Evolutionary conservation across 2,888 invertebrate genomes (phyloP).

Genomic region (Linyphia triangularis): DNA sequence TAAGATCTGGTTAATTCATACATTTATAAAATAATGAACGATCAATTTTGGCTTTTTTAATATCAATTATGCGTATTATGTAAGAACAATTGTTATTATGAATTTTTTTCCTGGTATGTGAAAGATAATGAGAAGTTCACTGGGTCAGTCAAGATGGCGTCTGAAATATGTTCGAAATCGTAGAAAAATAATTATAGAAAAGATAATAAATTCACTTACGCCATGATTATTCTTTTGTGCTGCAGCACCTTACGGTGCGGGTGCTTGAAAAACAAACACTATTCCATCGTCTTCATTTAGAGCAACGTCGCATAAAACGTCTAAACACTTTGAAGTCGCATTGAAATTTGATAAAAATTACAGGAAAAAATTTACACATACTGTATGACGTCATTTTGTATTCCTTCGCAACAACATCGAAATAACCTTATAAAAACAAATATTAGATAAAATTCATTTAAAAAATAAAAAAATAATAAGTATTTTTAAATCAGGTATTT

Average conservation of each 20-base stretch:
- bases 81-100: too few species aligned
- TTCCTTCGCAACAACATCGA: conserved; percentile 1
- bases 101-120: background rate
- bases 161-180: background rate
- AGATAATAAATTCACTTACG: conserved; percentile 49
- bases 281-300: conserved; percentile 51
- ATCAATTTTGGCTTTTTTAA: too few species aligned
- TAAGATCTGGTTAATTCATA: too few species aligned
- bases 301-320: background rate
- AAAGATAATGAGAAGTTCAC: background rate
- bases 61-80: too few species aligned
- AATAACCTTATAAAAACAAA: background rate
- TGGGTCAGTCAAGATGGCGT: background rate
- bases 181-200: background rate
- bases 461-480: too few species aligned
- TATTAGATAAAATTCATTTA: too few species aligned
- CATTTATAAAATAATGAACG: too few species aligned
- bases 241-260: conserved; percentile 70
- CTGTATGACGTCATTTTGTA: conserved; percentile 19
- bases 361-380: background rate
- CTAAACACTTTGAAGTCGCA: conserved; percentile 37
- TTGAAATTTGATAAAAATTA: background rate
- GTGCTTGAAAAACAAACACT: conserved; percentile 39
- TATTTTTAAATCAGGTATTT: too few species aligned
- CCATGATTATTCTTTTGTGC: conserved; percentile 72